Conservation (phyloP, 2,888 invertebrate species). For the Entomobrya multifasciata region DNA sequence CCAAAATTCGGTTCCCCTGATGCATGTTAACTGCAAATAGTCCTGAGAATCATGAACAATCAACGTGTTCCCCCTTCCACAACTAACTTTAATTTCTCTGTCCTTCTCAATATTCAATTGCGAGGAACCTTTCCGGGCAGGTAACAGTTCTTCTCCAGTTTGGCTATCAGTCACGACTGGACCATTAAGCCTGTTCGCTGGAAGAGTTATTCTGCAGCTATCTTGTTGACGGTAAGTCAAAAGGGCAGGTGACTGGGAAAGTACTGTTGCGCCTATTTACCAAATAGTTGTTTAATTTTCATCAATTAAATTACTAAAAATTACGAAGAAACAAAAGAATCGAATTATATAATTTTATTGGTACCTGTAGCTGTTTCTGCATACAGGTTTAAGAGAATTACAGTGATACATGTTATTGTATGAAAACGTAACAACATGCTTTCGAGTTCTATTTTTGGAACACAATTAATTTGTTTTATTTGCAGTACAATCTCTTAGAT, state of each 20-base stretch:
- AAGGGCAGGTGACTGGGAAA: neutral
- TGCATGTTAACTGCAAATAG: constrained; percentile 43
- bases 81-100: constrained; percentile 24
- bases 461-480: no score
- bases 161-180: constrained; percentile 33
- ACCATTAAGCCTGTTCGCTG: neutral
- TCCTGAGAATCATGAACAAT: constrained; percentile 25
- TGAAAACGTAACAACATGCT: no score
- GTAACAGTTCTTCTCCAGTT: neutral
- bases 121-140: neutral
- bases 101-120: constrained; percentile 1
- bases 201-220: constrained; percentile 18
- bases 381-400: no score
- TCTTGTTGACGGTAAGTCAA: neutral
- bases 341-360: no score
- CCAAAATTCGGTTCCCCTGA: constrained; percentile 40
- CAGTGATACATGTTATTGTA: neutral
- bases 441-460: no score
- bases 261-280: constrained; percentile 23
- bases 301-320: neutral
- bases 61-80: constrained; percentile 56
- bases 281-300: no score
- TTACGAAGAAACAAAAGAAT: no score
- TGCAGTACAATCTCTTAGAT: no score
- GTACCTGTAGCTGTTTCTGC: no score